A percentile compares a stretch with the other conserved stretches of the same genome.
Conservation (phyloP, 1,140 invertebrate genomes). For the Armadillidium nasatum region DNA sequence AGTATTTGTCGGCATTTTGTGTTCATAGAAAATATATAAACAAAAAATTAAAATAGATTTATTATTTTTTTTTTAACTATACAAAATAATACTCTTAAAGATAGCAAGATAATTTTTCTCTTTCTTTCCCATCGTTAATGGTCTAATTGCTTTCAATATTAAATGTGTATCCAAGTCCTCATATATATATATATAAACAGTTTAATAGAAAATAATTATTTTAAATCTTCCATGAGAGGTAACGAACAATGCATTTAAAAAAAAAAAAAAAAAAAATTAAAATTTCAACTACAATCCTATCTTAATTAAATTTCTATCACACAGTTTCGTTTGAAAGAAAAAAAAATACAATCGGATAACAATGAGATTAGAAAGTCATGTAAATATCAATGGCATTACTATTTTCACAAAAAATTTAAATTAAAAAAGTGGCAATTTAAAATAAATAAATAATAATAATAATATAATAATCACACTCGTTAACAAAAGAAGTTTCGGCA, state of each 20-base stretch:
- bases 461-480: neutral
- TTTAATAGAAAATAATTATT: neutral
- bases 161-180: no score
- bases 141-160: no score
- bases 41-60: constrained; percentile 10
- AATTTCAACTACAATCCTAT: neutral
- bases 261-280: constrained; percentile 1
- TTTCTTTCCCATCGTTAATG: neutral
- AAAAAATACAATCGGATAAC: neutral
- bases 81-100: neutral
- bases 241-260: neutral
- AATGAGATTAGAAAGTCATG: neutral
- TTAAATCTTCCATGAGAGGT: neutral
- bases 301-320: constrained; percentile 7
- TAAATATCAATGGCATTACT: neutral
- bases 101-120: neutral
- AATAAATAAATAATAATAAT: neutral
- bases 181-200: neutral
- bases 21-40: neutral
- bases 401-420: neutral
- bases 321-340: neutral
- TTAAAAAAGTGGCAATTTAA: neutral
- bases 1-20: neutral
- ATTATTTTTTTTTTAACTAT: constrained; percentile 10
- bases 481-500: neutral